A percentile compares a stretch with the other conserved stretches of the same genome.
These are phyloP conservation scores for Pediacus dermestoides DNA, from an alignment of 2,888 invertebrate species.

Conservation along the genomic window DNA sequence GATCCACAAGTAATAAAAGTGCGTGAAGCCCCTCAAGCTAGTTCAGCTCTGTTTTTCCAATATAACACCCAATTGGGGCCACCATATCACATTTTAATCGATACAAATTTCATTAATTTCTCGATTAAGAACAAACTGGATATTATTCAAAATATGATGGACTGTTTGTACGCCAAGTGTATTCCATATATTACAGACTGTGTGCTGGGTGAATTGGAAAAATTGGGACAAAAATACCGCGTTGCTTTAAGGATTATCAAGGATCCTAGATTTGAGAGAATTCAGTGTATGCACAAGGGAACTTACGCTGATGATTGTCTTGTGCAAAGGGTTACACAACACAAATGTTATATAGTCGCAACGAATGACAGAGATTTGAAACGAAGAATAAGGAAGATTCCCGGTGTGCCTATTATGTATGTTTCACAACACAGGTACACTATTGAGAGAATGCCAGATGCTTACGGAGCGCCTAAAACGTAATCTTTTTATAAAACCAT, in stretches of 20 bases:
- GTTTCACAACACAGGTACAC: constrained; percentile 89
- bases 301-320: constrained; percentile 99
- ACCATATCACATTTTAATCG: constrained; percentile 92
- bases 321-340: constrained; percentile 92
- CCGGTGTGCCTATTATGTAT: constrained; percentile 99
- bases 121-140: constrained; percentile 97
- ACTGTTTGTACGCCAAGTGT: constrained; percentile 97
- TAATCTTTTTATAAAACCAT: constrained; percentile 5
- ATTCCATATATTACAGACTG: constrained; percentile 98
- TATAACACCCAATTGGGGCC: constrained; percentile 98
- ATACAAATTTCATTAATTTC: constrained; percentile 99
- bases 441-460: constrained; percentile 98
- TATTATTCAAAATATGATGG: constrained; percentile 97
- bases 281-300: constrained; percentile 93
- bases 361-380: constrained; percentile 98
- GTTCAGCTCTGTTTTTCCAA: constrained; percentile 94
- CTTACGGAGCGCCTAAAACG: constrained; percentile 85
- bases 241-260: constrained; percentile 92
- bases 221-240: constrained; percentile 91
- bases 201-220: constrained; percentile 95
- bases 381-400: constrained; percentile 91
- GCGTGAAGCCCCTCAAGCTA: constrained; percentile 76
- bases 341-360: constrained; percentile 99
- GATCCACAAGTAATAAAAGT: constrained; percentile 74
- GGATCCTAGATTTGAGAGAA: constrained; percentile 88